Evolutionary conservation across 2,113 vertebrate species (phyloP), one percentile per base, ranked within the genome.

Genomic region (Acinonyx jubatus): DNA sequence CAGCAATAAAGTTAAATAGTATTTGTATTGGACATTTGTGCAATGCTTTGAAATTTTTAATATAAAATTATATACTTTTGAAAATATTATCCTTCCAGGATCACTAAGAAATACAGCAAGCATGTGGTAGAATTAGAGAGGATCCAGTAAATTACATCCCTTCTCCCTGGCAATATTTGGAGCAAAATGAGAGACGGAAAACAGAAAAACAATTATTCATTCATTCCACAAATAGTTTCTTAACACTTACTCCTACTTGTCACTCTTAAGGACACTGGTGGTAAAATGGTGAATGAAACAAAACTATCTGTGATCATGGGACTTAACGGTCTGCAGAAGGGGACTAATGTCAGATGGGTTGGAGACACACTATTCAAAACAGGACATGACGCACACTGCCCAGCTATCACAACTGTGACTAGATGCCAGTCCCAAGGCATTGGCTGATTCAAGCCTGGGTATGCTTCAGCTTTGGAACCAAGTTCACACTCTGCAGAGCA

Each of bases 151-250:
- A 48, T 69, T 38, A 36, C 3, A 73, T 69, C 1, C 2, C 25
- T 83, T 29, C 3, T 50, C 4, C 9, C 7, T 90, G 21, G 0
- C 9, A 89, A 63, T 8, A 52, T 69, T 73, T 63, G 16, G 3
- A 41, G 71, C 7, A 80, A 82, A 87, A 50, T 76, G 31, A 93
- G 19, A 95, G 36, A 23, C 13, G 13, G 29, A 45, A 41, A 41
- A 41, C 19, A 78, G 68, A 78, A 5, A 95, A 45, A 93, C 29
- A 93, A 45, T 33, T 1, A 50, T 36, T 78, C 1, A 73, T 92
- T 88, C 21, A 33, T 86, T 94, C 21, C n/a, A 76, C 4, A 76
- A 76, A 63, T 90, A 65, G 80, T 95, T 91, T 48, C 5, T 36
- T 90, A 68, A 38, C 9, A 73, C 3, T 29, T 89, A 33, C 1